Evolutionary conservation across 2,797 vertebrate species (phyloP), one percentile per base, ranked within the genome.

Genomic region (Cyclopterus lumpus): DNA sequence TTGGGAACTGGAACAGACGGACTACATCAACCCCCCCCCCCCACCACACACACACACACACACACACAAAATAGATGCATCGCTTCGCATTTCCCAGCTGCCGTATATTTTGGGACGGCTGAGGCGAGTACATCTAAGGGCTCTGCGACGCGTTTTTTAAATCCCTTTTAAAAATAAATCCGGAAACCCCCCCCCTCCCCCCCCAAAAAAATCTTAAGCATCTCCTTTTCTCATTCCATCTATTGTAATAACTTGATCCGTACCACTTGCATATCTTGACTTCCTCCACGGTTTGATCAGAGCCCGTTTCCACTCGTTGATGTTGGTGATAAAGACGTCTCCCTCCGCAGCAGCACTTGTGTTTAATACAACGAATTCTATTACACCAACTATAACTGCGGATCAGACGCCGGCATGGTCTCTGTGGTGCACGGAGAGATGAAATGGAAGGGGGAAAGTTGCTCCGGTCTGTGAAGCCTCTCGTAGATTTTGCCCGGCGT

Each of bases 121-220:
- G 68, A 75, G 70, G 71, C 59, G 11, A 70, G 75, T 42, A 66
- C 81, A 86, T 86, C 86, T 84, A 24, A 88, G 82, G 55, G 77
- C 71, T 73, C 59, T n/a, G n/a, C n/a, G n/a, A n/a, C n/a, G n/a
- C 53, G 83, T 77, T 80, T 68, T 64, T 85, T 9, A 69, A 86
- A 66, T 67, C 30, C 55, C 20, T n/a, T 32, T 73, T 22, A 22
- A 79, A 87, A 88, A 88, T 75, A 85, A 82, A 77, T 77, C 30
- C 57, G 28, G 51, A 79, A 59, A 66, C 48, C 9, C 11, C 4
- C 46, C 3, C 7, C 18, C 18, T 3, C 18, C 7, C 46, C 2
- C 11, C 24, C 6, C 24, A 24, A 24, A 55, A 40, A 54, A 54
- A 54, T 42, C 70, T 62, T 34, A 28, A 32, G 18, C 79, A 80